phyloP scores from a whole-genome alignment of 2,113 vertebrate genomes.

The Perca schrenkii region DNA sequence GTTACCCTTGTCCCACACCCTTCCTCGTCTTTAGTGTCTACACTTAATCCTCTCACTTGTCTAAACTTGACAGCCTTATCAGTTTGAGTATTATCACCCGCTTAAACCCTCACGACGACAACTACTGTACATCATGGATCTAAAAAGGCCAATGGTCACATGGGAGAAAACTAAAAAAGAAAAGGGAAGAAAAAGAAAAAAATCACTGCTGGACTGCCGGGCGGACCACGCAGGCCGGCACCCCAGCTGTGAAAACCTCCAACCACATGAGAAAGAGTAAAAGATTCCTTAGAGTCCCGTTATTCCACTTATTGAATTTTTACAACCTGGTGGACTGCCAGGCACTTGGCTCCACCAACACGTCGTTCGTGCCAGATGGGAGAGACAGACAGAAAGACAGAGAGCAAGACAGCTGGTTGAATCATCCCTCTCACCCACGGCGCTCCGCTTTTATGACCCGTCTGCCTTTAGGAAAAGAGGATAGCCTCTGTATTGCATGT shows the following conservation, averaged over 20 bases:
- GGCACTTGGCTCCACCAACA: conserved; percentile 58
- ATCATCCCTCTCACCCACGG: conserved; percentile 44
- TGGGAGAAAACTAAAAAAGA: conserved; percentile 5
- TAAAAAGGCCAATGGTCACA: conserved; percentile 4
- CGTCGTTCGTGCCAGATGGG: conserved; percentile 40
- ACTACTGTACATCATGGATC: not conserved
- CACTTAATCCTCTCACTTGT: conserved; percentile 38
- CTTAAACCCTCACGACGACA: not conserved
- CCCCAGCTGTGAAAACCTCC: conserved; percentile 72
- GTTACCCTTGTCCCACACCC: conserved; percentile 1
- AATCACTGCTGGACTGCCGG: conserved; percentile 34
- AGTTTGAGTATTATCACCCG: conserved; percentile 12
- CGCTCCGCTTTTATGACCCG: conserved; percentile 40
- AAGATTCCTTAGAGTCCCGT: conserved; percentile 69
- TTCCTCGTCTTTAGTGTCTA: not conserved
- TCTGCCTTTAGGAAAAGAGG: conserved; percentile 14
- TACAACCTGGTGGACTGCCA: conserved; percentile 70
- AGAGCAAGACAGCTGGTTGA: conserved; percentile 42
- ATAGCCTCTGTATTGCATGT: not conserved
- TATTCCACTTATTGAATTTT: conserved; percentile 76
- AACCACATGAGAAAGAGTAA: conserved; percentile 68
- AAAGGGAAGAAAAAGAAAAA: conserved; percentile 16
- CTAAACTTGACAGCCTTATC: conserved; percentile 53
- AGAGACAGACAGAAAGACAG: conserved; percentile 25
- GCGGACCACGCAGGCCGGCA: conserved; percentile 25